Percentiles rank a stretch among this genome's conserved stretches.
phyloP scores from a whole-genome alignment of 2,888 invertebrate genomes.

The Hyposoter dolosus region DNA sequence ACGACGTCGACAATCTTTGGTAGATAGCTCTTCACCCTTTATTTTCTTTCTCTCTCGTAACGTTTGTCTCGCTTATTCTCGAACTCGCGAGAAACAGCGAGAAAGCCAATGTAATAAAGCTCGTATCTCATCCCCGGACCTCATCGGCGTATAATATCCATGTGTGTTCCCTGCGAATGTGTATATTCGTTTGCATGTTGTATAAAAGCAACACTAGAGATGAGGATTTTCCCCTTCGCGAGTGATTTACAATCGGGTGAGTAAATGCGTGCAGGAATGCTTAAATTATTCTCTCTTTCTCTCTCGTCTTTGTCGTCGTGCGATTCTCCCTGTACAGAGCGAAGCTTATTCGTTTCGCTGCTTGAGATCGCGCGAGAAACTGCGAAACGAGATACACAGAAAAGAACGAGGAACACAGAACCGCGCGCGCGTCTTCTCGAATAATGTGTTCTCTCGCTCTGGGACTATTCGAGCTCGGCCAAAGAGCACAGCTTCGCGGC shows the following conservation, averaged over 20 bases:
- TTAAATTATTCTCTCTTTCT: constrained; percentile 71
- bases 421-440: constrained; percentile 7
- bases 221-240: constrained; percentile 71
- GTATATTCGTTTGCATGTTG: background rate
- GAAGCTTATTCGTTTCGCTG: constrained; percentile 67
- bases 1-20: constrained; percentile 42
- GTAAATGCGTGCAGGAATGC: constrained; percentile 83
- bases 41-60: constrained; percentile 37
- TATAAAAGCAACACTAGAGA: constrained; percentile 56
- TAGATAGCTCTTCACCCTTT: constrained; percentile 30
- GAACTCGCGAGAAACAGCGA: constrained; percentile 71
- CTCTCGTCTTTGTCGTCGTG: constrained; percentile 73
- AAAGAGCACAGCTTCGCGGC: constrained; percentile 73
- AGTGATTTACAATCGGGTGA: constrained; percentile 81
- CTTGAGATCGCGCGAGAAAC: constrained; percentile 68
- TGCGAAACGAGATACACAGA: constrained; percentile 62
- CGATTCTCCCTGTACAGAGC: constrained; percentile 60
- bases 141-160: constrained; percentile 82
- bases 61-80: constrained; percentile 43
- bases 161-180: constrained; percentile 55
- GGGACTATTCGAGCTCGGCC: constrained; percentile 50
- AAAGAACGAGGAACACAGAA: constrained; percentile 46
- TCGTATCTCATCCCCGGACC: constrained; percentile 79
- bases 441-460: constrained; percentile 68
- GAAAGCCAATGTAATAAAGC: constrained; percentile 78